Base-by-base conservation (phyloP, 1,140 invertebrate genomes). In the Calycopis cecrops region DNA sequence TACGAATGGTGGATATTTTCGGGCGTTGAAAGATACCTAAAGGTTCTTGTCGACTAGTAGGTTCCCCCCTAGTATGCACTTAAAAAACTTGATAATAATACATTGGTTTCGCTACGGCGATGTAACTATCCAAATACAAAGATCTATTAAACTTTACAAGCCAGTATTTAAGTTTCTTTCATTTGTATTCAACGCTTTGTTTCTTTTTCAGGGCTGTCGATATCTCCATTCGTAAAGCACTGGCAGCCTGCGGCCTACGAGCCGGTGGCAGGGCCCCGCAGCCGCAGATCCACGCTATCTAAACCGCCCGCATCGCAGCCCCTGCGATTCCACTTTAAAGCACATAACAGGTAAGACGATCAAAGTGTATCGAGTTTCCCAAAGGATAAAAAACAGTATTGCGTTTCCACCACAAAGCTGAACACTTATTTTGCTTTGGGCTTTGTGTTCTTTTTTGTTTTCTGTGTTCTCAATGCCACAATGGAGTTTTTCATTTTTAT, bases 221-320 rank as follows among this genome's bases (percentile, higher is more conserved):
- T 82, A 59, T 65, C 76, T 16, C 79, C 82, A 47, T 85, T 85
- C 62, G 76, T 85, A 61, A 72, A 76, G 34, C 78, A 85, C 65
- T 85, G 82, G 82, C 79, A 83, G 59, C 69, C 76, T 42, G 76
- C 73, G 52, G 59, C 56, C 52, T 83, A 83, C 69, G 69, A 75
- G 63, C 76, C 73, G 53, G 28, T 75, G 50, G 18, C 55, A 37
- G 37, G 52, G 21, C 65, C 50, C 17, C 71, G 78, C 14, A 66
- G 69, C 11, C 71, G 71, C 17, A 66, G 72, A 42, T 57, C 68
- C 38, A 52, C 69, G 21, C 53, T 65, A 18, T 59, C 65, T 18
- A 56, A 60, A 47, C 69, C 65, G 18, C 63, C 70, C 54, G 62
- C 73, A 58, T 59, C 73, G 47, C 50, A 60, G 50, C 73, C 76